Percentiles rank a stretch among this genome's conserved stretches.
Conservation (phyloP, 2,113 vertebrate genomes). For the Caretta caretta region DNA sequence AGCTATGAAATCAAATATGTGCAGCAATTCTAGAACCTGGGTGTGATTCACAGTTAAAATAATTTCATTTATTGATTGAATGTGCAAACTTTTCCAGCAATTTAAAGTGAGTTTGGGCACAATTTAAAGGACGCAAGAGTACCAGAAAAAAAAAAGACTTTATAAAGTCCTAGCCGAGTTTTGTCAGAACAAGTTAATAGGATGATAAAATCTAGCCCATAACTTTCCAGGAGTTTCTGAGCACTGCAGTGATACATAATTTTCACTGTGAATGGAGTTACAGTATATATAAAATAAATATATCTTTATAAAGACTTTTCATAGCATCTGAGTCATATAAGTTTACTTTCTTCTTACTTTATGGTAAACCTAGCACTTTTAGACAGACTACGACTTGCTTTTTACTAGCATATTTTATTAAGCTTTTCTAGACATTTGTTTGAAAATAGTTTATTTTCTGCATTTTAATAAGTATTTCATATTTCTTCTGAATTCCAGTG, state of each 20-base stretch:
- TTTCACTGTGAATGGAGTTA: not conserved
- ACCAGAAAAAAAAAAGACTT: not conserved
- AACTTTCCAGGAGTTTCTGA: not conserved
- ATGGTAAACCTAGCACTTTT: not conserved
- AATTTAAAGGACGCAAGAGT: not conserved
- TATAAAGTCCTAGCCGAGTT: not conserved
- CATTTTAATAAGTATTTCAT: rapidly evolving
- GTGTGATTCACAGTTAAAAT: not conserved
- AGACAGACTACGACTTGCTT: not conserved
- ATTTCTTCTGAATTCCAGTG: not conserved
- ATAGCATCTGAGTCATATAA: not conserved
- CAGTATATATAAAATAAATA: not conserved
- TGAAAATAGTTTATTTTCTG: not conserved
- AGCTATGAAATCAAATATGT: not conserved
- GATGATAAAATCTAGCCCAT: not conserved
- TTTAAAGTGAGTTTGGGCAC: rapidly evolving
- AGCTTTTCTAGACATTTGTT: not conserved
- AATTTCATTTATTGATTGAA: not conserved
- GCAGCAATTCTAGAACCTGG: not conserved
- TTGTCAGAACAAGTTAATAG: not conserved
- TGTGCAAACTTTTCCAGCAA: not conserved
- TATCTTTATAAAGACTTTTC: not conserved
- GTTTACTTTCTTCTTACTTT: not conserved
- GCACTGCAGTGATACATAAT: not conserved
- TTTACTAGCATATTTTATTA: not conserved